A percentile compares a stretch with the other conserved stretches of the same genome.
Conservation (phyloP, 1,140 invertebrate genomes). For the Caerostris extrusa region DNA sequence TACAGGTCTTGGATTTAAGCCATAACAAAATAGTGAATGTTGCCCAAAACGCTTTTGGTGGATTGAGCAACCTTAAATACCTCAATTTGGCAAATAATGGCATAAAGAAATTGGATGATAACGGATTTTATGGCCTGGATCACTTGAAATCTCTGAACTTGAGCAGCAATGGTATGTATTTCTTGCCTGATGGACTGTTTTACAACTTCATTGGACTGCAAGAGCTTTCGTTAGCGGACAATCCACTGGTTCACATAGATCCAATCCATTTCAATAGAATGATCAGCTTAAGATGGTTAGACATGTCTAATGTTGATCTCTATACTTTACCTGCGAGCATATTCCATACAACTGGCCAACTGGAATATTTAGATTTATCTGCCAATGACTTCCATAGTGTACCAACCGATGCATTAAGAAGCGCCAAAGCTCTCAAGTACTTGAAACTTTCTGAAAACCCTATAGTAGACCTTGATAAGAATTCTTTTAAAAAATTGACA, state of each 20-base stretch:
- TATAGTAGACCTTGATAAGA: constrained; percentile 61
- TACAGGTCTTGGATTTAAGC: constrained; percentile 65
- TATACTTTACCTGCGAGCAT: constrained; percentile 56
- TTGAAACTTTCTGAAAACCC: constrained; percentile 77
- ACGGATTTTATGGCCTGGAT: constrained; percentile 66
- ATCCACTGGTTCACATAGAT: constrained; percentile 71
- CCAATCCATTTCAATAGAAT: constrained; percentile 62
- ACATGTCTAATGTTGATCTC: constrained; percentile 57
- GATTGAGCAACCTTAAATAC: constrained; percentile 31
- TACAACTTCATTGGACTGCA: constrained; percentile 57
- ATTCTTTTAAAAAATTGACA: constrained; percentile 72
- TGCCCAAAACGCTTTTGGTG: constrained; percentile 45
- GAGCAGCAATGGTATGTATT: constrained; percentile 72
- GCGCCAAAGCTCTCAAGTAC: constrained; percentile 53
- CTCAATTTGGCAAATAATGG: constrained; percentile 61
- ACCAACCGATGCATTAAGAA: constrained; percentile 74
- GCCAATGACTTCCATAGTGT: constrained; percentile 77
- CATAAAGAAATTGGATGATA: constrained; percentile 39
- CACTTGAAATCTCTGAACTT: constrained; percentile 73
- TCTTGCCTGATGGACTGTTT: constrained; percentile 73
- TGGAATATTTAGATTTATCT: constrained; percentile 78
- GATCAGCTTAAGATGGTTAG: constrained; percentile 67
- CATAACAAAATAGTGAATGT: constrained; percentile 1
- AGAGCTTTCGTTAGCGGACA: constrained; percentile 71
- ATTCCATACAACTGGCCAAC: constrained; percentile 65